phyloP scores from a whole-genome alignment of 64 coral and sea anemone species.

The Acropora tenuis region DNA sequence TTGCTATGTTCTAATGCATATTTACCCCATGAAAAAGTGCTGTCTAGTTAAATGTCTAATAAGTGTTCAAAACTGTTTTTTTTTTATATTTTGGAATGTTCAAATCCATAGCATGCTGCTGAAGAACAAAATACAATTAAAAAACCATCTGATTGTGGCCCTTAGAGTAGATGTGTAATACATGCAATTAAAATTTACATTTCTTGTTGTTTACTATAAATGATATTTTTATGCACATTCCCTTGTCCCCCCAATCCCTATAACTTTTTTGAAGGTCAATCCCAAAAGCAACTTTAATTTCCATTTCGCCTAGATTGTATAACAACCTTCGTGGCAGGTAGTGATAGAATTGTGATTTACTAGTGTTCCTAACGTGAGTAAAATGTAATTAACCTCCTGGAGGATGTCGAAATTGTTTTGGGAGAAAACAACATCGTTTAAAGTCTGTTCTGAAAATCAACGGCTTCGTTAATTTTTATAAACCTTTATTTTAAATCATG shows the following conservation, averaged over 20 bases:
- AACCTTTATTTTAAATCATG: slow-evolving; percentile 3
- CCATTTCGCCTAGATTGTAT: neutral
- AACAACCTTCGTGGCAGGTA: neutral
- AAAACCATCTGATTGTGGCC: no score
- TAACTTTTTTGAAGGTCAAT: neutral
- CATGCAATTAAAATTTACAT: neutral
- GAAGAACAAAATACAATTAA: no score
- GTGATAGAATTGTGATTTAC: neutral
- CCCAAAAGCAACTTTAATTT: neutral
- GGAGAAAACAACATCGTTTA: neutral
- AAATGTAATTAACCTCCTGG: neutral
- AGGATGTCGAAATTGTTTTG: neutral
- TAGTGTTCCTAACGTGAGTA: neutral
- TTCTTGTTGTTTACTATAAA: slow-evolving; percentile 1
- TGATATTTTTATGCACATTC: neutral
- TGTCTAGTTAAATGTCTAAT: no score
- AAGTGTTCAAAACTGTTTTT: no score
- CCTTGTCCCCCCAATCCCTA: neutral
- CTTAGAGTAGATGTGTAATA: no score
- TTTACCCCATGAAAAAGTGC: no score
- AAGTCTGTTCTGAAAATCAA: neutral
- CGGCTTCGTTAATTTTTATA: neutral
- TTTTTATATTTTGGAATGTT: no score
- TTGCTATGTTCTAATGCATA: no score
- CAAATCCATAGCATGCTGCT: no score